Percentiles rank a stretch among this genome's conserved stretches.
Conservation (phyloP, 2,113 vertebrate genomes). For the Lamprologus ornatipinnis region DNA sequence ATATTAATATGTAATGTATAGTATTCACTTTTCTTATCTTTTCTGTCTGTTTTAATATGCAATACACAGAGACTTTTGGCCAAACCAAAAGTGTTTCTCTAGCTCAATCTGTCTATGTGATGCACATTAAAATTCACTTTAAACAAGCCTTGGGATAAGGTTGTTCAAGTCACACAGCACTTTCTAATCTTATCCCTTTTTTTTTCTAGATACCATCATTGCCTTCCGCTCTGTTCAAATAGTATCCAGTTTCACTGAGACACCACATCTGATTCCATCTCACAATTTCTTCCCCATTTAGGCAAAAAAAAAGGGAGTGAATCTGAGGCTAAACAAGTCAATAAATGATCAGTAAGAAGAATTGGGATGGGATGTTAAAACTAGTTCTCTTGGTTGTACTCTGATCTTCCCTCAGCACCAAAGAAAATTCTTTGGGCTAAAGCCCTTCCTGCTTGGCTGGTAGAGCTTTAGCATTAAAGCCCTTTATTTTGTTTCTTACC, state of each 20-base stretch:
- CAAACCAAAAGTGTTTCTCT: not conserved
- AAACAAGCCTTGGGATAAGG: slow-evolving; percentile 31
- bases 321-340: slow-evolving; percentile 25
- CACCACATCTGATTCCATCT: slow-evolving; percentile 22
- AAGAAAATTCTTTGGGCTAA: not conserved
- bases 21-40: not conserved
- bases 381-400: not conserved
- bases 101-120: slow-evolving; percentile 2
- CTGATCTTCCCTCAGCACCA: not conserved
- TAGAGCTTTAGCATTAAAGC: not conserved
- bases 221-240: slow-evolving; percentile 32
- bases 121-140: slow-evolving; percentile 34
- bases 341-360: slow-evolving; percentile 25
- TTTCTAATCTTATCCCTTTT: slow-evolving; percentile 33
- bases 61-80: not conserved
- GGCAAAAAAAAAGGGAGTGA: not conserved
- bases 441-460: not conserved
- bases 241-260: slow-evolving; percentile 23
- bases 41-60: not conserved
- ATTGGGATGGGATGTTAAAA: not conserved
- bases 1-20: not conserved
- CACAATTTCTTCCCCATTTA: slow-evolving; percentile 3
- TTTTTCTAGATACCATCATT: slow-evolving; percentile 4
- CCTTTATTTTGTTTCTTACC: not conserved
- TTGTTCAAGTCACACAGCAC: slow-evolving; percentile 29